A percentile compares a stretch with the other conserved stretches of the same genome.
These are phyloP conservation scores for Odontamblyopus lacepedii DNA, from an alignment of 2,797 vertebrate genomes.

Conservation along the genomic window DNA sequence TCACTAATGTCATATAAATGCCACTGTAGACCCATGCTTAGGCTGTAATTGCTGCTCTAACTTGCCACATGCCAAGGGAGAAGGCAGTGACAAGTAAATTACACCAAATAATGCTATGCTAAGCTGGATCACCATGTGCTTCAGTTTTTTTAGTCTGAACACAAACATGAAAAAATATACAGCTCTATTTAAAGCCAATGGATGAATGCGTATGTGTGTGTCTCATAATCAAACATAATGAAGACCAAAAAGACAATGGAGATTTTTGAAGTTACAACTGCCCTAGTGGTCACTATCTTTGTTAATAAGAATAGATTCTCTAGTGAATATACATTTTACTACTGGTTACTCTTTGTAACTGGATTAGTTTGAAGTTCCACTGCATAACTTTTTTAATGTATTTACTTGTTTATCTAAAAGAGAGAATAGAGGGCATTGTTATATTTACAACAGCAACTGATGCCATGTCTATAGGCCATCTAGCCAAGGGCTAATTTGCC, in stretches of 20 bases:
- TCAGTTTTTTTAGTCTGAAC: constrained; percentile 15
- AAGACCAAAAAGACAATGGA: not conserved
- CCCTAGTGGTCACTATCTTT: not conserved
- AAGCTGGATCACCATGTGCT: constrained; percentile 35
- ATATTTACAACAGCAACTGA: too few species aligned
- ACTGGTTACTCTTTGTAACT: not conserved
- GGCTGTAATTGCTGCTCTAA: constrained; percentile 57
- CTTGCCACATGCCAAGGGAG: constrained; percentile 39
- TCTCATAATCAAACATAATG: not conserved
- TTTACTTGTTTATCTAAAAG: too few species aligned
- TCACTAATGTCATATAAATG: constrained; percentile 65
- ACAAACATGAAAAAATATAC: not conserved
- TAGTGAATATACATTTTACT: too few species aligned
- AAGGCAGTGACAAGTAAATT: constrained; percentile 52
- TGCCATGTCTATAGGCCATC: too few species aligned
- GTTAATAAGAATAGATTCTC: not conserved
- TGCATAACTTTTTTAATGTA: too few species aligned
- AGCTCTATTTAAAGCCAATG: not conserved
- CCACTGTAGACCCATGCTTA: constrained; percentile 44
- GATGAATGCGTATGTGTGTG: not conserved
- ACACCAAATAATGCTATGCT: constrained; percentile 40
- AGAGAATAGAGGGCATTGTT: too few species aligned
- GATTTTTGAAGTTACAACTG: not conserved
- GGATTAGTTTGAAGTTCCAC: not conserved
- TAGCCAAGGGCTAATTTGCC: too few species aligned